These are phyloP conservation scores for Heliconius ismenius DNA, from an alignment of 2,888 invertebrate genomes.

Conservation along the genomic window DNA sequence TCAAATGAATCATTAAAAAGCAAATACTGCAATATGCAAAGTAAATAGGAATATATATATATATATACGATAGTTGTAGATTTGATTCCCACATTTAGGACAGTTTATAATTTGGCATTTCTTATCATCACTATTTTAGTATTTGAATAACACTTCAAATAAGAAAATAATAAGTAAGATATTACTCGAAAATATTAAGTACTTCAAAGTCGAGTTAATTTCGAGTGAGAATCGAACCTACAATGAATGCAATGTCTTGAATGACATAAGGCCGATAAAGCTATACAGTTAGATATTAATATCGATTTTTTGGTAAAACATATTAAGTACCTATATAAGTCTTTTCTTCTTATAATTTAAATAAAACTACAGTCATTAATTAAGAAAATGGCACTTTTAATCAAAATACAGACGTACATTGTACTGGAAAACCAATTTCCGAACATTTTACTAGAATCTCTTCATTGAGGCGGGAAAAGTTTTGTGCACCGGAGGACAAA, in stretches of 20 bases:
- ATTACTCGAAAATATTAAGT: too few relatives aligned
- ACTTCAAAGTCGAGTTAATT: too few relatives aligned
- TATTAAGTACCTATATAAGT: not conserved
- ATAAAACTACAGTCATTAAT: conserved; percentile 23
- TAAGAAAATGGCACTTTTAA: conserved; percentile 28
- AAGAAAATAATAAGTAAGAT: not conserved
- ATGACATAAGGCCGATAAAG: too few relatives aligned
- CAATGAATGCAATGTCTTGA: not conserved
- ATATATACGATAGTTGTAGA: too few relatives aligned
- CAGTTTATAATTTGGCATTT: not conserved
- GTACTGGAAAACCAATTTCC: conserved; percentile 48
- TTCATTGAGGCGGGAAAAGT: conserved; percentile 35
- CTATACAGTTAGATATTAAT: too few relatives aligned
- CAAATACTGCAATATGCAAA: not conserved
- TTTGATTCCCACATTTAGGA: not conserved
- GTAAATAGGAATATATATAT: too few relatives aligned
- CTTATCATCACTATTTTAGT: not conserved
- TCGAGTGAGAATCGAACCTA: not conserved
- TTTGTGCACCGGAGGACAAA: conserved; percentile 29
- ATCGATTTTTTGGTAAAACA: not conserved
- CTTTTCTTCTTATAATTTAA: not conserved
- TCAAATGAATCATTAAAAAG: not conserved
- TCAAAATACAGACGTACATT: conserved; percentile 41
- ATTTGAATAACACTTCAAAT: not conserved
- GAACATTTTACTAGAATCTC: conserved; percentile 48